Evolutionary conservation across 2,797 vertebrate species (phyloP), one percentile per base, ranked within the genome.

Genomic region (Scomberomorus guttatus): DNA sequence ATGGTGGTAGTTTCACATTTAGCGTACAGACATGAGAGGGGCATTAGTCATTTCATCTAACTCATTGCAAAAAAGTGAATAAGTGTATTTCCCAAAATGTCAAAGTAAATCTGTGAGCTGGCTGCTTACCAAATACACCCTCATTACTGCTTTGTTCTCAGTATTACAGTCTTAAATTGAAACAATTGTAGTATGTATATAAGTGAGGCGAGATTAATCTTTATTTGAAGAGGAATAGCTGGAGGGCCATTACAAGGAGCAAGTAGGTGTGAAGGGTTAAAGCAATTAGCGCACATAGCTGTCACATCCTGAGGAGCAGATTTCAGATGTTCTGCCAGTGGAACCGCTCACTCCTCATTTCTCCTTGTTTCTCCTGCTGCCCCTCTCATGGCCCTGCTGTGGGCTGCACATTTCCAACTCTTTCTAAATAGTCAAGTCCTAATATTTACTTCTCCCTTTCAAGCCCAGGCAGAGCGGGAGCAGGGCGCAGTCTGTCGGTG

Each of bases 381-480:
- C 86, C 89, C 84, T 56, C 79, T 85, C 64, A 7, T 81, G 87
- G 90, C 90, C 86, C 86, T 79, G 76, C 71, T 70, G 72, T 10
- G 67, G 81, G 54, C 79, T 63, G 80, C 86, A 83, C 82, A 71
- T 93, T 93, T 85, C 87, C 90, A 90, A 51, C 78, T 82, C 81
- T 81, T 88, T 94, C 92, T 90, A 88, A 91, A 92, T 92, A 86
- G 78, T 74, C 84, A 82, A 88, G 90, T 94, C 91, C 89, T 94
- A 95, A 95, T 94, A 95, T 95, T 95, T 95, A 93, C 94, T 90
- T 90, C 90, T 89, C 11, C 70, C 80, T 92, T 89, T 92, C 88
- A 91, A 87, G 88, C 79, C 64, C 15, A 60, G 90, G 88, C 89
- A 75, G 76, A 90, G 88, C 42, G 37, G 87, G 80, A 92, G 87